Base-by-base conservation (phyloP, 2,113 vertebrate species). In the Elachura formosa region DNA sequence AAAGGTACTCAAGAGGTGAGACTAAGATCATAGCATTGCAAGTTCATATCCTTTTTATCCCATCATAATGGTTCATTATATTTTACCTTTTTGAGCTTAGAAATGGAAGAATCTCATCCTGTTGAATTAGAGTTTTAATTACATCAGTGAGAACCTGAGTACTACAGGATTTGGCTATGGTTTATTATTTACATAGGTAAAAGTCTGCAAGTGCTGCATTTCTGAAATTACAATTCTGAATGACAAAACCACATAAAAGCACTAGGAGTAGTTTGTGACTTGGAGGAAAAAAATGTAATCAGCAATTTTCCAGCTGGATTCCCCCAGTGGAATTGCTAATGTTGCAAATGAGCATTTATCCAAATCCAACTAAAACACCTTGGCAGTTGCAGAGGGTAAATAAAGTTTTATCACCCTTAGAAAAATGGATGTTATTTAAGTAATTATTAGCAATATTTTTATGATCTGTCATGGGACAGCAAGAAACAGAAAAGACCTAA, bases 321-420 rank as follows among this genome's bases (percentile, higher is more conserved):
- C 26, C 58, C 45, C 45, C 62, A 33, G 25, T 64, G 78, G 58
- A 85, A 75, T 56, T 0, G 0, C 62, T 80, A 52, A 63, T 43
- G n/a, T 92, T 94, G 56, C 59, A 91, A 93, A 86, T 4, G 13
- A 93, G 14, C 62, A 88, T 94, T 96, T 93, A 94, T 96, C 86
- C 83, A 90, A 96, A 90, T 96, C 95, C 93, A 95, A 85, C 46
- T 83, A 96, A 96, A 97, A 95, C 56, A 96, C 84, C 63, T 94
- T 86, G 46, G 69, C 38, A 81, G 12, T 28, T 94, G 61, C 43
- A 83, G 87, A 79, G 51, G 24, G 33, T 93, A 92, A 89, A 93
- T 81, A 96, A 75, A 63, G 54, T 75, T 88, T 92, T 87, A 88
- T 91, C 77, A 71, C 84, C 49, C 66, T 28, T 55, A 88, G 51